Conservation (phyloP, 2,888 invertebrate species). For the Calameuta filiformis region DNA sequence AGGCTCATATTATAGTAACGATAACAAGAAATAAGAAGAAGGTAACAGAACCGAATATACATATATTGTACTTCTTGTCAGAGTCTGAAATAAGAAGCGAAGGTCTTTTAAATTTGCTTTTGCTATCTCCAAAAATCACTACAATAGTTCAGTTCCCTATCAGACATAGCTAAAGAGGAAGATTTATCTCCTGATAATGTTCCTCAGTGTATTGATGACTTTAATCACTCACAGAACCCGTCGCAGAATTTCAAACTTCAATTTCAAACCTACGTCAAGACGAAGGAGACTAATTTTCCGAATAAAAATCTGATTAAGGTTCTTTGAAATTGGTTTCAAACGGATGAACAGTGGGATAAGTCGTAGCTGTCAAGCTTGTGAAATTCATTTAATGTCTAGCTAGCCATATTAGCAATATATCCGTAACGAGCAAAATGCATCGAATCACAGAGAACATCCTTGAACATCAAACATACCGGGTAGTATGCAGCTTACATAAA, state of each 20-base stretch:
- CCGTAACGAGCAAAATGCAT: too few relatives aligned
- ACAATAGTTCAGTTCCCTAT: background rate
- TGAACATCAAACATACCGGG: too few relatives aligned
- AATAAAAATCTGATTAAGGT: too few relatives aligned
- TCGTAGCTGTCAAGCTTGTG: too few relatives aligned
- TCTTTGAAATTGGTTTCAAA: too few relatives aligned
- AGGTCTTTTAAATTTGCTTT: background rate
- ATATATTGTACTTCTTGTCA: background rate
- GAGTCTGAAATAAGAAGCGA: background rate
- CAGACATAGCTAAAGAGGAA: background rate
- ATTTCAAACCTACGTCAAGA: too few relatives aligned
- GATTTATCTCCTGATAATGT: background rate
- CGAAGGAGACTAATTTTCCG: too few relatives aligned
- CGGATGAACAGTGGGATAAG: too few relatives aligned
- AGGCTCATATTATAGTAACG: background rate
- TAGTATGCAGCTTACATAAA: too few relatives aligned
- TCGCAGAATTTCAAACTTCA: background rate
- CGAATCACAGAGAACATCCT: too few relatives aligned
- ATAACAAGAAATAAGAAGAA: background rate
- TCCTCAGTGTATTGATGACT: background rate
- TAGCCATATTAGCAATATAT: background rate
- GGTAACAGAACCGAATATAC: background rate
- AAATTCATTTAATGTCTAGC: too few relatives aligned
- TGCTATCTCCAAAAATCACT: background rate
- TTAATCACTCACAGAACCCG: background rate